Conservation (phyloP, 2,113 vertebrate genomes). For the Ifrita kowaldi region DNA sequence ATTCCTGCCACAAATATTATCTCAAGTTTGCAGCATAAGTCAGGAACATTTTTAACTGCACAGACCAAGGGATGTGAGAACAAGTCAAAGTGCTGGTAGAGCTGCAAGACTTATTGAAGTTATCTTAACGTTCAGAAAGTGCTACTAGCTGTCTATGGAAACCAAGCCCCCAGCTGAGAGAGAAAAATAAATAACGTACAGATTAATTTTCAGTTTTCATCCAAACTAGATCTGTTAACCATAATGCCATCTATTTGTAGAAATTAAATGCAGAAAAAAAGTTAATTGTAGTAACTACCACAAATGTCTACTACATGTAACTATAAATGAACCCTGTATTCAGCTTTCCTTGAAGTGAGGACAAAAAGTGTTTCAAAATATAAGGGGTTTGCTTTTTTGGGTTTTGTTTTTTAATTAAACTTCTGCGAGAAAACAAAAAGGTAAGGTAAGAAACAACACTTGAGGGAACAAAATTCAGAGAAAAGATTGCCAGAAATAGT, state of each 20-base stretch:
- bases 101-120: neutral
- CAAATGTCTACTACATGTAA: neutral
- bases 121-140: neutral
- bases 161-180: neutral
- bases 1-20: neutral
- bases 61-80: neutral
- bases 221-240: neutral
- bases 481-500: neutral
- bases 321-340: neutral
- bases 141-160: neutral
- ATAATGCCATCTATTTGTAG: neutral
- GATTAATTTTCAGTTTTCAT: neutral
- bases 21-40: neutral
- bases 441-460: neutral
- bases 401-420: neutral
- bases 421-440: neutral
- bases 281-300: neutral
- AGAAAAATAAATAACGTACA: neutral
- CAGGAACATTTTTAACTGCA: neutral
- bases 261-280: neutral
- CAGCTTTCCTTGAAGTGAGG: neutral
- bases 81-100: neutral
- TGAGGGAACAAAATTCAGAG: neutral
- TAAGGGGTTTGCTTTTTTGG: accelerated
- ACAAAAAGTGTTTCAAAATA: neutral